Evolutionary conservation across 2,888 invertebrate genomes (phyloP).

Genomic region (Erebia aethiops): DNA sequence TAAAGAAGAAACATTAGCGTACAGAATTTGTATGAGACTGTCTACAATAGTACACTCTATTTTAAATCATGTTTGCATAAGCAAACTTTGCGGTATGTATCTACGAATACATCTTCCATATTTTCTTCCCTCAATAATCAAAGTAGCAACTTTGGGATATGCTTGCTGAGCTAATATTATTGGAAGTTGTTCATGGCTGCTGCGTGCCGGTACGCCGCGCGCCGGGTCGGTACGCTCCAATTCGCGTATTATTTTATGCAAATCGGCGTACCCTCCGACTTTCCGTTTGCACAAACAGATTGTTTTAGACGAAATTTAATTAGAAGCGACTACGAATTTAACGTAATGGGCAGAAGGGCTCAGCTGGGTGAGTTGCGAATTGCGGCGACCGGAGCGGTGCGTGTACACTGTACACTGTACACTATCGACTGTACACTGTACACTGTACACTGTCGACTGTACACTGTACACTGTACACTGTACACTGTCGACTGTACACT

Average conservation of each 20-base stretch:
- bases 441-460: no score
- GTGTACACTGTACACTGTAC: no score
- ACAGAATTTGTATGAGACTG: no score
- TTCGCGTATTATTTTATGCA: slow-evolving; percentile 6
- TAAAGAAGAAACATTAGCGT: no score
- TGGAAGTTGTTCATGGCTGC: background rate
- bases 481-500: no score
- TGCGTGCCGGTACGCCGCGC: background rate
- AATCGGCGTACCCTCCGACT: background rate
- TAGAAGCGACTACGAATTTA: background rate
- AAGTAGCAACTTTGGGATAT: background rate
- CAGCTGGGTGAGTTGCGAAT: background rate
- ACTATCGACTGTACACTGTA: no score
- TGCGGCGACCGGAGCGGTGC: background rate
- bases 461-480: no score
- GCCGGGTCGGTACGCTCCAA: background rate
- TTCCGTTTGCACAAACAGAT: background rate
- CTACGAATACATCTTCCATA: background rate
- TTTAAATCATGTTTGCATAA: background rate
- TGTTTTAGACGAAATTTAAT: slow-evolving; percentile 1
- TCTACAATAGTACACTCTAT: no score
- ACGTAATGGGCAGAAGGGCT: background rate
- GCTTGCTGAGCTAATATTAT: background rate
- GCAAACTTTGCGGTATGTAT: background rate
- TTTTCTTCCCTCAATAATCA: background rate